Conservation (phyloP, 2,888 invertebrate species). For the Netelia fuscicornis region DNA sequence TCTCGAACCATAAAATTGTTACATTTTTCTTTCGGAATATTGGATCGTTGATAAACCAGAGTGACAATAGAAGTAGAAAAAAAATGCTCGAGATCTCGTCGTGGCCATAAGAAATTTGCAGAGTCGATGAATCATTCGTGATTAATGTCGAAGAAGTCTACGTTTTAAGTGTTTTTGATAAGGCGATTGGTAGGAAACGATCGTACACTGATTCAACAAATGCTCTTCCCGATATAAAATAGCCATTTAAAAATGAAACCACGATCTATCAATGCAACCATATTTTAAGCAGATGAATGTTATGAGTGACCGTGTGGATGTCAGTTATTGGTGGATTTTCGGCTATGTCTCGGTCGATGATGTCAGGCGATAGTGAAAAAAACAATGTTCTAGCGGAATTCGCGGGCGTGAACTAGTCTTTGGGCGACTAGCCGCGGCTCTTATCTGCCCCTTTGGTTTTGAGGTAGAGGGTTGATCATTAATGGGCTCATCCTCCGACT, state of each 20-base stretch:
- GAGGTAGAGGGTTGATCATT: no score
- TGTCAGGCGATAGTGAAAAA: no score
- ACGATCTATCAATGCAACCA: constrained; percentile 65
- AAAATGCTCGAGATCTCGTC: constrained; percentile 30
- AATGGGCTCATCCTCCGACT: no score
- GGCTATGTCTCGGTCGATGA: no score
- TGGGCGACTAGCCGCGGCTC: no score
- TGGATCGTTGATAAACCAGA: constrained; percentile 35
- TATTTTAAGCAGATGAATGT: no score
- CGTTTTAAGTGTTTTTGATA: constrained; percentile 67
- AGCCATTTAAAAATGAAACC: constrained; percentile 25
- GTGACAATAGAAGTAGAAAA: constrained; percentile 18
- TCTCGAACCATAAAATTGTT: constrained; percentile 35
- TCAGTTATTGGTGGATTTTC: no score
- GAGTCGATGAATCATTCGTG: constrained; percentile 46
- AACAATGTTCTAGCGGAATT: no score
- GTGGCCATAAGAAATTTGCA: constrained; percentile 15
- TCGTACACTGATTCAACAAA: constrained; percentile 55
- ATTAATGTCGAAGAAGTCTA: constrained; percentile 33
- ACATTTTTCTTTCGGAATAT: constrained; percentile 44
- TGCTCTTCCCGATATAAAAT: constrained; percentile 65
- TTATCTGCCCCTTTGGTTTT: no score
- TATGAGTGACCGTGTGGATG: no score
- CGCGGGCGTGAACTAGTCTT: no score
- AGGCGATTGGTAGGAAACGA: constrained; percentile 46